Conservation (phyloP, 2,888 invertebrate genomes). For the Frankliniella intonsa region DNA sequence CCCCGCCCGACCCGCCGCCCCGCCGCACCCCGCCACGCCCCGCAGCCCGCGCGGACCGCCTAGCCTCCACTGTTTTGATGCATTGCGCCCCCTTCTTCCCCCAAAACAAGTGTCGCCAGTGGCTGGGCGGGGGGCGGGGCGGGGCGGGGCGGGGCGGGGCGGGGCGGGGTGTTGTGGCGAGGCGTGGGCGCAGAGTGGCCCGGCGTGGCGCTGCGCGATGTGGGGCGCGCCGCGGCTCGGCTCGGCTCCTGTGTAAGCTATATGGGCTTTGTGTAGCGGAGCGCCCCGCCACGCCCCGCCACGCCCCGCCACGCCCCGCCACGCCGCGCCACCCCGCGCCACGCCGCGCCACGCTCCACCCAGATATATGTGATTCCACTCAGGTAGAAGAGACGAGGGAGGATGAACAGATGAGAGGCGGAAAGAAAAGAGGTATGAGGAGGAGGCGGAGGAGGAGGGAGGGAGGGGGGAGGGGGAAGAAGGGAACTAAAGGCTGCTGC, state of each 20-base stretch:
- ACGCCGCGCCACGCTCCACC: not conserved
- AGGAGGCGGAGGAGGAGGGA: not conserved
- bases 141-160: not conserved
- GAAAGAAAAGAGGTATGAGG: not conserved
- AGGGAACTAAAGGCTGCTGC: not conserved
- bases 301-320: not conserved
- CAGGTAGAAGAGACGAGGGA: conserved; percentile 22
- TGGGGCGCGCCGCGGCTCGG: not conserved
- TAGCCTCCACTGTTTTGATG: conserved; percentile 14
- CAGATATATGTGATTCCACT: conserved; percentile 26
- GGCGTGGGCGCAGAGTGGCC: not conserved
- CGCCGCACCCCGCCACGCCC: too few relatives aligned
- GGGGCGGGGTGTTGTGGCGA: not conserved
- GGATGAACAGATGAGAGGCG: conserved; percentile 24
- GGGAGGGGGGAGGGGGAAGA: not conserved
- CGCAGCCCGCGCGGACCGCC: too few relatives aligned
- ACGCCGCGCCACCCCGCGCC: too few relatives aligned
- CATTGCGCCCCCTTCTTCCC: not conserved
- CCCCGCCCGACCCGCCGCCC: too few relatives aligned
- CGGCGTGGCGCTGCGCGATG: not conserved
- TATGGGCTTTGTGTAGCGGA: conserved; percentile 12
- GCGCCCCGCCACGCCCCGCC: not conserved
- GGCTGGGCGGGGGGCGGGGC: not conserved
- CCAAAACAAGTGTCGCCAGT: conserved; percentile 11
- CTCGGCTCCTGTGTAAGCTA: conserved; percentile 9